phyloP scores from a whole-genome alignment of 2,113 vertebrate species.

The Pontoporia blainvillei region DNA sequence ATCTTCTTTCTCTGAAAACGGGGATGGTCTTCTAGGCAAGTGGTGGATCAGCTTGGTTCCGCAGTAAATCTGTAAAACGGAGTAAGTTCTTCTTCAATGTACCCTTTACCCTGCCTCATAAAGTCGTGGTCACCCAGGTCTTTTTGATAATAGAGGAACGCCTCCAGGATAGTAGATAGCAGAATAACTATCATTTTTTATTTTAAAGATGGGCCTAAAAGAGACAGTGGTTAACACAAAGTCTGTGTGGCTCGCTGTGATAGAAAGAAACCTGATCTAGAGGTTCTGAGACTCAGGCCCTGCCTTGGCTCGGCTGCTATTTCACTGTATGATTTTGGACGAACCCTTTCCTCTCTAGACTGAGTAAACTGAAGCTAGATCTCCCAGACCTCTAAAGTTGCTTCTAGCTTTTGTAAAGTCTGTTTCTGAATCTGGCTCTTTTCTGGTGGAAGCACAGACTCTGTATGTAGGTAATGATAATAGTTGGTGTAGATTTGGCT shows the following conservation, averaged over 20 bases:
- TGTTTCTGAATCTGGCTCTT: background rate
- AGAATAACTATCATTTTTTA: background rate
- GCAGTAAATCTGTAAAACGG: background rate
- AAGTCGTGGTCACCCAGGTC: background rate
- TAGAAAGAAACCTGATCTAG: background rate
- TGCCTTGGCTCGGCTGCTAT: background rate
- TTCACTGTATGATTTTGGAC: background rate
- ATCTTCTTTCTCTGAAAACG: background rate
- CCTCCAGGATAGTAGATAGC: background rate
- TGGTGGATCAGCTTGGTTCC: background rate
- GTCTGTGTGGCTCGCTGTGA: accelerated
- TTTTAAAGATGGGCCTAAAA: background rate
- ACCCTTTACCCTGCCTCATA: too few relatives aligned
- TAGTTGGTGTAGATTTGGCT: background rate
- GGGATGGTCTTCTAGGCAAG: background rate
- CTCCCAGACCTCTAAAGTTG: background rate
- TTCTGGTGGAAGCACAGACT: background rate
- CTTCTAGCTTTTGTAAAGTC: background rate
- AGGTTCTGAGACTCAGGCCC: accelerated
- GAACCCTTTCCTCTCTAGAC: background rate
- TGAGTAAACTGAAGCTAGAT: background rate
- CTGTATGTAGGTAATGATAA: background rate
- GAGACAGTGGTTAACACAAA: background rate
- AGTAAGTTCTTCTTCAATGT: background rate
- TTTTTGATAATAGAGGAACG: background rate